Evolutionary conservation across 2,797 vertebrate species (phyloP).

Genomic region (Potorous gilbertii): DNA sequence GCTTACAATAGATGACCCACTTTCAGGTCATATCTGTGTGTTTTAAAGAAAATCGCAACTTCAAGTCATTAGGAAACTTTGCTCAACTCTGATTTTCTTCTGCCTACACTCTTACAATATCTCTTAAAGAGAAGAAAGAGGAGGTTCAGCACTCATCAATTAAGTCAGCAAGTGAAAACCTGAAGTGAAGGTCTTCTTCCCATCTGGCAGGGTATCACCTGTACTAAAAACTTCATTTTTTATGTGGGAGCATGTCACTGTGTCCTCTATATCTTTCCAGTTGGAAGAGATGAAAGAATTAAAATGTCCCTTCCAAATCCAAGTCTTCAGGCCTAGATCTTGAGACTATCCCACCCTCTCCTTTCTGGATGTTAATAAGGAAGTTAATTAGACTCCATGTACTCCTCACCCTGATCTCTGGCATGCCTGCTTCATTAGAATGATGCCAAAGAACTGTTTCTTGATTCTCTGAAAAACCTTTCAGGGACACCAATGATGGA

Average conservation of each 20-base stretch:
- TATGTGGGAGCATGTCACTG: not conserved
- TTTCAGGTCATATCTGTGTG: not conserved
- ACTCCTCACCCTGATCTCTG: not conserved
- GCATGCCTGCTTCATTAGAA: not conserved
- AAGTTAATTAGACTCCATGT: not conserved
- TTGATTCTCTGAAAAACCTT: not conserved
- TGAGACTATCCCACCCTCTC: not conserved
- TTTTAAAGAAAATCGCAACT: not conserved
- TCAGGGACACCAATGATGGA: not conserved
- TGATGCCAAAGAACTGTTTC: not conserved
- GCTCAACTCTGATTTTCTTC: not conserved
- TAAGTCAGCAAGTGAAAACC: not conserved
- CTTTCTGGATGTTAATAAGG: not conserved
- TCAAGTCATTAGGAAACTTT: not conserved
- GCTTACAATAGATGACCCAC: not conserved
- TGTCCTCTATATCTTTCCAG: not conserved
- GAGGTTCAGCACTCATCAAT: not conserved
- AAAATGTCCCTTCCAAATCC: not conserved
- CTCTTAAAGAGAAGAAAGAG: not conserved
- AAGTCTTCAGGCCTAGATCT: too few species aligned
- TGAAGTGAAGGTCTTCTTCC: not conserved
- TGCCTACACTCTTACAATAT: not conserved
- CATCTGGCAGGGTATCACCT: not conserved
- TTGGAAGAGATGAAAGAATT: not conserved
- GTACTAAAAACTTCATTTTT: not conserved